These are phyloP conservation scores for Mystacides longicornis DNA, from an alignment of 2,888 invertebrate genomes.

Conservation along the genomic window DNA sequence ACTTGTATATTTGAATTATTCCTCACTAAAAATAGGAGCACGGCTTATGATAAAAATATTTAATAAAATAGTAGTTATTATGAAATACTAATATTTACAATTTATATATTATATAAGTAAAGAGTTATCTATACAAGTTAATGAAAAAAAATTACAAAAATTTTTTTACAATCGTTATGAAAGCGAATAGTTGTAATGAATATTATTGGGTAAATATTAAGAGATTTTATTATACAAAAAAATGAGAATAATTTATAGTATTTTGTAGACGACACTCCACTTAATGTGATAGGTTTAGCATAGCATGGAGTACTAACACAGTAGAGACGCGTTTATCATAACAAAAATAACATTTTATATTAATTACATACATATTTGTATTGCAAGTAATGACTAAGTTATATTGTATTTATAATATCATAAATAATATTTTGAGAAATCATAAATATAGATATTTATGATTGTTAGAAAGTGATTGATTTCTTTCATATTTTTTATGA, in stretches of 20 bases:
- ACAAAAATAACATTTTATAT: slow-evolving; percentile 6
- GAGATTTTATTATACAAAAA: background rate
- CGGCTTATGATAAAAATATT: slow-evolving; percentile 15
- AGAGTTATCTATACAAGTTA: slow-evolving; percentile 8
- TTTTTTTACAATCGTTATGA: slow-evolving; percentile 3
- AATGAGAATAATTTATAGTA: background rate
- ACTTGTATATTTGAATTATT: background rate
- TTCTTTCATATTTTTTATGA: too few relatives aligned
- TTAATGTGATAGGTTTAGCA: slow-evolving; percentile 9
- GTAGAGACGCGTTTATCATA: background rate
- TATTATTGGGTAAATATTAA: background rate
- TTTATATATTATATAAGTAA: slow-evolving; percentile 1
- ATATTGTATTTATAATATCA: background rate
- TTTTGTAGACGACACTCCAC: slow-evolving; percentile 8
- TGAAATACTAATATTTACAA: slow-evolving; percentile 6
- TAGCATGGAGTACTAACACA: slow-evolving; percentile 3
- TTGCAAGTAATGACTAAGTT: background rate
- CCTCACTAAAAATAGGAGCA: slow-evolving; percentile 1
- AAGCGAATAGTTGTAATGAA: slow-evolving; percentile 3
- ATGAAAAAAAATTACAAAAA: background rate
- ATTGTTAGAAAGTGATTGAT: too few relatives aligned
- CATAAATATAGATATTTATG: too few relatives aligned
- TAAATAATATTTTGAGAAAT: too few relatives aligned
- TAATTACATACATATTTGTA: background rate
- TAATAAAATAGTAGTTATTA: background rate